A percentile compares a stretch with the other conserved stretches of the same genome.
Conservation (phyloP, 2,113 vertebrate genomes). For the Chamaea fasciata region DNA sequence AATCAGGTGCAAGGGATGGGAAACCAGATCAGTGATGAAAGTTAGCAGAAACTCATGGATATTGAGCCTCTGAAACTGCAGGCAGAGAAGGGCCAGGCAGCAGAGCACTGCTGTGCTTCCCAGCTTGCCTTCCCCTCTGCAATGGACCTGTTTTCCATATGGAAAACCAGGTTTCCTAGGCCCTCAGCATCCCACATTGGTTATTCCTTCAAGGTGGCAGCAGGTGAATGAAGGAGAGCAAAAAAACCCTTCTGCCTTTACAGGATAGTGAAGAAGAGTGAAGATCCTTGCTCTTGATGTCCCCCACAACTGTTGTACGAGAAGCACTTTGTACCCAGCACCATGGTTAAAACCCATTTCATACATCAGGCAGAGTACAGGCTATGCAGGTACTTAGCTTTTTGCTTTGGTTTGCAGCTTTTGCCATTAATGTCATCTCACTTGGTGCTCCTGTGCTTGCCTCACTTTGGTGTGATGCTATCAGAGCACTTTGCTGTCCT, state of each 20-base stretch:
- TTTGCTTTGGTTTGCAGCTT: background rate
- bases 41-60: background rate
- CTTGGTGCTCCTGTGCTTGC: background rate
- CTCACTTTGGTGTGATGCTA: background rate
- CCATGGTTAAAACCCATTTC: background rate
- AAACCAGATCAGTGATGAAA: background rate
- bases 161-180: background rate
- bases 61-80: background rate
- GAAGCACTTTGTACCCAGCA: background rate
- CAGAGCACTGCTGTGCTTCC: background rate
- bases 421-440: background rate
- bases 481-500: background rate
- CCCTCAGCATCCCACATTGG: background rate
- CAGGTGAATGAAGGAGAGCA: background rate
- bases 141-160: background rate
- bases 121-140: background rate
- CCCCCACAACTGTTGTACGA: background rate
- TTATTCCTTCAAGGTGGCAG: background rate
- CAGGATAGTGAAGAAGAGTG: background rate
- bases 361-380: background rate
- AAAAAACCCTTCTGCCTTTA: background rate
- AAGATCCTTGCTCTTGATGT: background rate
- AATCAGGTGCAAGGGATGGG: background rate
- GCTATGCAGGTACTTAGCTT: background rate
- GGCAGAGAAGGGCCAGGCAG: background rate